These are phyloP conservation scores for Oasisia sp. DNA, from an alignment of 2,888 invertebrate species.

Conservation along the genomic window DNA sequence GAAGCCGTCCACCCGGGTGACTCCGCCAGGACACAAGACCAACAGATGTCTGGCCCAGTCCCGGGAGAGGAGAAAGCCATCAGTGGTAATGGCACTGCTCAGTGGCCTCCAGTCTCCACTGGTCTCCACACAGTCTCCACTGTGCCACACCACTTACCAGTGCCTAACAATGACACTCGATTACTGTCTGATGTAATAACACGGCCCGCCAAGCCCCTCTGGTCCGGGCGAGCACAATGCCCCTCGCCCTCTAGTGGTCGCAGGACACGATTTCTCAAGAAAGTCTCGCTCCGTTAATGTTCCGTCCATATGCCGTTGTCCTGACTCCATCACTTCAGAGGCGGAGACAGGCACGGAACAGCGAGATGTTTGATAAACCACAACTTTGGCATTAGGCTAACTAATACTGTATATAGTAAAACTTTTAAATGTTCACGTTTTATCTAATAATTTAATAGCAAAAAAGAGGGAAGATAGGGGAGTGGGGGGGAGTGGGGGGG, in stretches of 20 bases:
- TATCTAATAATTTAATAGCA: no score
- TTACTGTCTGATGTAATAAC: neutral
- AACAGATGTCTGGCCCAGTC: neutral
- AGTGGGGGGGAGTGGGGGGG: no score
- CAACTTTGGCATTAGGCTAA: no score
- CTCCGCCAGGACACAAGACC: neutral
- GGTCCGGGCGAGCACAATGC: neutral
- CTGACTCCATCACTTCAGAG: neutral
- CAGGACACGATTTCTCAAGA: neutral
- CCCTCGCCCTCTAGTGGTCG: neutral
- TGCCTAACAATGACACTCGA: neutral
- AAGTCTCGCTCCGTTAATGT: neutral
- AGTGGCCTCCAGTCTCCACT: neutral
- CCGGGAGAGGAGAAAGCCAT: neutral
- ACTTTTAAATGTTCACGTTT: no score
- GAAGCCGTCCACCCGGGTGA: neutral
- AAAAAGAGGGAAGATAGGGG: no score
- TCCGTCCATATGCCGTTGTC: neutral
- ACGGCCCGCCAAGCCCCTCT: neutral
- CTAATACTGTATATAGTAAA: no score
- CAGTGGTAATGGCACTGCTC: neutral
- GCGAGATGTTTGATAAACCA: neutral
- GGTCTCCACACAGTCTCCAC: neutral
- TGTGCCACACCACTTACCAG: neutral
- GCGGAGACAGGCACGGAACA: neutral